Base-by-base conservation (phyloP, 2,113 vertebrate species). In the Strix uralensis region DNA sequence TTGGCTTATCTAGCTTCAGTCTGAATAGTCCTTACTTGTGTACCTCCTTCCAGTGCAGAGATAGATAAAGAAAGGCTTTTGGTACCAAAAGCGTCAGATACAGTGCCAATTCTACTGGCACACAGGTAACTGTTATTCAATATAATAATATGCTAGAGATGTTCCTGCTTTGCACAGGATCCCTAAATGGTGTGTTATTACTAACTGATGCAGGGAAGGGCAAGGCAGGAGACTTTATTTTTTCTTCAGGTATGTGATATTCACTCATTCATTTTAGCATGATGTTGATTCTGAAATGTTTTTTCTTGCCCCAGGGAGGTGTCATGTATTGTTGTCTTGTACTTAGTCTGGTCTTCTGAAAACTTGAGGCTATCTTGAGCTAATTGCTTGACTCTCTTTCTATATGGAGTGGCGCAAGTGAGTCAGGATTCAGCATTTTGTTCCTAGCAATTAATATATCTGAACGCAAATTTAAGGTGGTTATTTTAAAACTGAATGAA, bases 41-140 rank as follows among this genome's bases (percentile, higher is more conserved):
- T 30, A 75, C 18, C 13, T 52, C 36, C 11, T 70, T 81, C 40
- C 3, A 2, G 75, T 20, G 5, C 0, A 0, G 18, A 25, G 25
- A 7, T 34, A 30, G 25, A 7, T 29, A 26, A 85, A 85, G 13
- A 86, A 65, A 20, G 18, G 15, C 47, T 63, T 85, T 61, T 91
- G 30, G 25, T 87, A 52, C 46, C 40, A 42, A 47, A 77, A 57
- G 17, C 38, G 14, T 92, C 46, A 42, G 32, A n/a, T 83, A 38
- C 2, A 16, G 83, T 86, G 36, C 40, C 27, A n/a, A 0, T 58
- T 85, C 62, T 21, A 32, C 38, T 84, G 81, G 25, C 36, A 52
- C 34, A 20, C 70, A 87, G 70, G 90, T 95, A 87, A 55, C 1
- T 0, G 1, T 49, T 91, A 55, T 32, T 72, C 44, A 86, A 5